Base-by-base conservation (phyloP, 2,797 vertebrate species). In the Percopsis omiscomaycus region DNA sequence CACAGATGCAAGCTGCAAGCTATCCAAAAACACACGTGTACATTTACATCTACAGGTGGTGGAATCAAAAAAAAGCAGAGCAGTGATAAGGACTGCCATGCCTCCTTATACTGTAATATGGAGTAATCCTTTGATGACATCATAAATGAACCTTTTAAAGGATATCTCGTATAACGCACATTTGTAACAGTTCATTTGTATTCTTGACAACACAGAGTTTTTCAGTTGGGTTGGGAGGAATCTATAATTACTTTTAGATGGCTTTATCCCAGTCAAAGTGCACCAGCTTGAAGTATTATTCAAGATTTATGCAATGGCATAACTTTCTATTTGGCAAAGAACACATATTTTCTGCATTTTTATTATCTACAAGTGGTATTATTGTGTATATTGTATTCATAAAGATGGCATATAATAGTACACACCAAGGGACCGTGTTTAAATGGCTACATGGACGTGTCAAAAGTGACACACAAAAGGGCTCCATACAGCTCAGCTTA, bases 181-280 rank as follows among this genome's bases (percentile, higher is more conserved):
- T n/a, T n/a, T n/a, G 64, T 61, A 54, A 70, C 62, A 50, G 55
- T 57, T 76, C 37, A 61, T 54, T 8, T 0, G 50, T 60, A 2
- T 60, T 64, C 60, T 48, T 68, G 54, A 69, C 55, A 74, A 49
- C 15, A 45, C 3, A 47, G 14, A 55, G 37, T n/a, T 27, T 63
- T 64, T 63, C 30, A 61, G 22, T 22, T 22, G 22, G 22, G 22
- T 22, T 22, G 22, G 22, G 22, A 30, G 11, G 16, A 28, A 60
- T 74, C 49, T 58, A 58, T 55, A 61, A 69, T 64, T 65, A 32
- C 28, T 66, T 76, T 66, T 71, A 57, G 72, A 82, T 71, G 14
- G 28, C 51, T 83, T 73, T 60, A 53, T 64, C 70, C 13, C 59
- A 81, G 67, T 72, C 51, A 69, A 74, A 61, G 51, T 60, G 46